Base-by-base conservation (phyloP, 1,140 invertebrate species). In the Nixonia krombeini region DNA sequence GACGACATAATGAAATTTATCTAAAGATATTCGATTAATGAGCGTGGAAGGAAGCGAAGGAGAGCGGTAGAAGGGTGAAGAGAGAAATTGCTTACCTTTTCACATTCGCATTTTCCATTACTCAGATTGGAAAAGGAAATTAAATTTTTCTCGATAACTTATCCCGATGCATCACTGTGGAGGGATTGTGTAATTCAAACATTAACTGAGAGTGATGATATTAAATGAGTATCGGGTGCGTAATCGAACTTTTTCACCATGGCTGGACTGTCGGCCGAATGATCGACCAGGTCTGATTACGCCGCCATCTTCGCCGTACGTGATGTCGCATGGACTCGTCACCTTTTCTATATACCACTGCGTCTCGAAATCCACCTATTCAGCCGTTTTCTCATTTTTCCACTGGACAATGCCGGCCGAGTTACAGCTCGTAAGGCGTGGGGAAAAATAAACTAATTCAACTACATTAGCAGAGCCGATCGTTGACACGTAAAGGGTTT, bases 221-320 rank as follows among this genome's bases (percentile, higher is more conserved):
- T 12, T 44, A 44, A 44, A 18, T 10, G 21, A 13, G 26, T 17
- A 10, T 9, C 8, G 9, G 8, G 21, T 2, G 25, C 25, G 16
- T 25, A 9, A 17, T 18, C 21, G 23, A 44, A 44, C 26, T 12
- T 31, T 47, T 47, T 31, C 38, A 42, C 52, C 9, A 21, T 41
- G 10, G 23, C 9, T 40, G 31, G 52, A 70, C 56, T 73, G 73
- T 65, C 67, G 65, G 58, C 35, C 52, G 59, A 51, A 42, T 56
- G 65, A 73, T 72, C 72, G 59, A 49, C 29, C 44, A 18, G 33
- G 55, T 21, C 49, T 69, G 72, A 75, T 75, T 72, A 72, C 72
- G 29, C 72, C 59, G 53, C 72, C 52, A 56, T 75, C 69, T 62
- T 46, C 49, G 40, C 55, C 55, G 61, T 64, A 72, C 73, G 73